Conservation (phyloP, 1,140 invertebrate species). For the Apis laboriosa region DNA sequence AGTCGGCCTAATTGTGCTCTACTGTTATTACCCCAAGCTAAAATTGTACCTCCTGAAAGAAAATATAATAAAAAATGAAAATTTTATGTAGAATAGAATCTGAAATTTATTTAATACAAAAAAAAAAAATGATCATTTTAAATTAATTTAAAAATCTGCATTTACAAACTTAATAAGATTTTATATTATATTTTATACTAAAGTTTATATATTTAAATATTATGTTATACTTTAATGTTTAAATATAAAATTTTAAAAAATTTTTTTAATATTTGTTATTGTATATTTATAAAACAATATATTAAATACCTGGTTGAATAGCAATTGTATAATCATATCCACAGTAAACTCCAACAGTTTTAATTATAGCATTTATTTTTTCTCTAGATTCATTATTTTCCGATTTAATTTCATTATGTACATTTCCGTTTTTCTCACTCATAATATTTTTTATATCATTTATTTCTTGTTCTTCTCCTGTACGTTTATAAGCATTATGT, state of each 20-base stretch:
- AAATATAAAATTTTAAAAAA: not conserved
- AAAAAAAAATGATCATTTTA: not conserved
- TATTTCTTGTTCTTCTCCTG: constrained; percentile 49
- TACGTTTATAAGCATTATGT: constrained; percentile 55
- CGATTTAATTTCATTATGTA: constrained; percentile 33
- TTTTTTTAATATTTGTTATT: not conserved
- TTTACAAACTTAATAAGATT: not conserved
- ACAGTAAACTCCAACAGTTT: constrained; percentile 82
- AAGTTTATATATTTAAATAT: not conserved
- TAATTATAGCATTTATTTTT: constrained; percentile 72
- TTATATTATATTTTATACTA: too few species aligned
- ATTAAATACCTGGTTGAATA: constrained; percentile 82
- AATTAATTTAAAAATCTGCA: not conserved
- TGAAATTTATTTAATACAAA: not conserved
- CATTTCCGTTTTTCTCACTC: constrained; percentile 47
- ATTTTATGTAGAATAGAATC: not conserved
- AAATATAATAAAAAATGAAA: constrained; percentile 6
- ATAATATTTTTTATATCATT: constrained; percentile 45
- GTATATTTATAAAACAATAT: not conserved
- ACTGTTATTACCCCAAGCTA: constrained; percentile 78
- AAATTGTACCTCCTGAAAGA: constrained; percentile 73
- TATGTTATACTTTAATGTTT: not conserved
- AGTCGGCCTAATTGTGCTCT: constrained; percentile 75
- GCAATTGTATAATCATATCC: constrained; percentile 88
- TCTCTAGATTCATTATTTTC: constrained; percentile 61